Evolutionary conservation across 2,888 invertebrate genomes (phyloP), one percentile per base, ranked within the genome.

Genomic region (Aethes cnicana): DNA sequence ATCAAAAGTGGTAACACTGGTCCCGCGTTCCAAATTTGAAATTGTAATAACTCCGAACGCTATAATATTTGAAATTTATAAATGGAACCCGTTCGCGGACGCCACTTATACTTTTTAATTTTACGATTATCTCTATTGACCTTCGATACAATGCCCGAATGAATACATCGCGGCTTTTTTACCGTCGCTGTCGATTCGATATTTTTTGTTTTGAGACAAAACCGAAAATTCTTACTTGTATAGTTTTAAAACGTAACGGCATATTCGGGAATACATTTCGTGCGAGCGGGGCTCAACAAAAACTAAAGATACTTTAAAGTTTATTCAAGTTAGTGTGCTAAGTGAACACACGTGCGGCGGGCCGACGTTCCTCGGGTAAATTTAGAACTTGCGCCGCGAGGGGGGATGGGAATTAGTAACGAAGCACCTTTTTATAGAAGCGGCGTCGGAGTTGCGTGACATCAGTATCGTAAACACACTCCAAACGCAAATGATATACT

Each of bases 91-190:
- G 72, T 74, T 74, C 77, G 73, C 65, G 72, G 69, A 74, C 67
- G 67, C 77, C 79, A 75, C 77, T 89, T 88, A 87, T 86, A 89
- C 88, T 88, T 89, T 88, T 88, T 88, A 87, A 88, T 87, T 85
- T 83, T 79, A 81, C 50, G 43, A 53, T 55, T 81, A 84, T 82
- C 79, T 75, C 74, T 76, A 69, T 73, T 80, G 86, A 85, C 86
- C 88, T 87, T 87, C 85, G 82, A 70, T 77, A 72, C 78, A 67
- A 72, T 74, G 77, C 74, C 74, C 78, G 77, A 77, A 84, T 85
- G 81, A 78, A 86, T 82, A 80, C 77, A 71, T 84, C 76, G 77
- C 64, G 64, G 68, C 69, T 77, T 80, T 81, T 80, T 78, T 72
- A 57, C 46, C 42, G 55, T 49, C 47, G 46, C 57, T 55, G 53